These are phyloP conservation scores for Hirundichthys speculiger DNA, from an alignment of 2,113 vertebrate genomes.

Conservation along the genomic window DNA sequence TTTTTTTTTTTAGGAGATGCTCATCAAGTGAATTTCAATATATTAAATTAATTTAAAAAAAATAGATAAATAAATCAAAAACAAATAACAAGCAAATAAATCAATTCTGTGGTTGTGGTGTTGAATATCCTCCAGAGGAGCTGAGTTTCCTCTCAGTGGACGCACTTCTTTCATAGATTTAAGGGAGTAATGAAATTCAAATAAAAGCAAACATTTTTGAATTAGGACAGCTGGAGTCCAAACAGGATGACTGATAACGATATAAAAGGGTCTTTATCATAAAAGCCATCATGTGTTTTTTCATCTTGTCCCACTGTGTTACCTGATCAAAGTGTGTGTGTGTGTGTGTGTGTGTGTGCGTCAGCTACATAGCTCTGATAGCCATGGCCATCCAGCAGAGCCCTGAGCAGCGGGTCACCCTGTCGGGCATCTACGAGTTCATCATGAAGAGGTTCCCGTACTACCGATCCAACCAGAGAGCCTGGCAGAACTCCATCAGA, in stretches of 20 bases:
- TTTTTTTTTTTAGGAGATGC: not conserved
- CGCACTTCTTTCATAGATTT: no score
- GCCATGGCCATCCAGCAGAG: slow-evolving; percentile 99
- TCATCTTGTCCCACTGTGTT: not conserved
- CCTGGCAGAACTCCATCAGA: slow-evolving; percentile 98
- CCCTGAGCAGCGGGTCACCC: slow-evolving; percentile 91
- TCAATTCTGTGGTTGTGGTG: no score
- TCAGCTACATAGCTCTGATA: slow-evolving; percentile 96
- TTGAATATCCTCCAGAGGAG: no score
- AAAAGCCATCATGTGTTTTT: no score
- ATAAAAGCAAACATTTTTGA: no score
- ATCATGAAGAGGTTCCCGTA: slow-evolving; percentile 97
- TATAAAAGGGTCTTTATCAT: not conserved
- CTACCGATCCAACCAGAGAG: slow-evolving; percentile 95
- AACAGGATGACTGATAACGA: no score
- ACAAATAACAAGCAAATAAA: no score
- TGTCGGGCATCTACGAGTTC: slow-evolving; percentile 98
- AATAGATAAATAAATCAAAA: no score
- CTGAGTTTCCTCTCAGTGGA: no score
- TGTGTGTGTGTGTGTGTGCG: slow-evolving; percentile 53
- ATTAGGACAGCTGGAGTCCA: not conserved
- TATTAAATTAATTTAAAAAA: not conserved
- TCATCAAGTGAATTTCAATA: not conserved
- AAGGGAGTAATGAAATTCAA: no score
- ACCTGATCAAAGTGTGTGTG: slow-evolving; percentile 13